These are phyloP conservation scores for Chelonoidis abingdonii DNA, from an alignment of 2,113 vertebrate species.

Conservation along the genomic window DNA sequence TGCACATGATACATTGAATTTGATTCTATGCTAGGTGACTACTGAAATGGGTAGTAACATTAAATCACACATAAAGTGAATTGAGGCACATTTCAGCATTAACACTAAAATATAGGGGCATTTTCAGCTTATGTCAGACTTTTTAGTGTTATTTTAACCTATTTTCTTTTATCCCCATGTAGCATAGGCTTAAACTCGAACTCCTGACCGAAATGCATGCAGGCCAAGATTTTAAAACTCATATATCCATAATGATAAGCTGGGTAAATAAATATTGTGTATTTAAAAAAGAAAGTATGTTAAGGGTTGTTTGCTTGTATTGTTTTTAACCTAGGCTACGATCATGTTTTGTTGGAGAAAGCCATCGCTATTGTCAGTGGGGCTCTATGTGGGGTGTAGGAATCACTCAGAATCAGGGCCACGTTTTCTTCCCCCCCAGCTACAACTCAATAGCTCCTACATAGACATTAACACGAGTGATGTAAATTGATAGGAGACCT, in stretches of 20 bases:
- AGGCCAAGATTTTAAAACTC: neutral
- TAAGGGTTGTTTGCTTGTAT: neutral
- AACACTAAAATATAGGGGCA: neutral
- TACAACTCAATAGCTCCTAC: constrained; percentile 22
- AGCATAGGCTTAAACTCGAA: neutral
- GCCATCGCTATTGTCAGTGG: neutral
- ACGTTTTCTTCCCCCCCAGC: constrained; percentile 23
- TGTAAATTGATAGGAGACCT: constrained; percentile 27
- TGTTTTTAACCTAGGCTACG: neutral
- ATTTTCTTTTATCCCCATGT: neutral
- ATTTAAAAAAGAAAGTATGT: neutral
- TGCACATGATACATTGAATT: neutral
- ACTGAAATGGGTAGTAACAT: neutral
- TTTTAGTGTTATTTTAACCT: neutral
- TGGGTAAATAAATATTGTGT: constrained; percentile 2
- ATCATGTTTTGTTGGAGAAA: neutral
- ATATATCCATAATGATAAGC: constrained; percentile 1
- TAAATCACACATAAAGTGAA: neutral
- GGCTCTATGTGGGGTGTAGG: neutral
- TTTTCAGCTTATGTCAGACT: neutral
- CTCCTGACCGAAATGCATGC: neutral
- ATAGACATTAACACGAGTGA: constrained; percentile 22
- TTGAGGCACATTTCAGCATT: neutral
- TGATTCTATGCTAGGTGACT: neutral
- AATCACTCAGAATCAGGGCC: neutral